phyloP scores from a whole-genome alignment of 2,888 invertebrate genomes.

The Chorisops tibialis region DNA sequence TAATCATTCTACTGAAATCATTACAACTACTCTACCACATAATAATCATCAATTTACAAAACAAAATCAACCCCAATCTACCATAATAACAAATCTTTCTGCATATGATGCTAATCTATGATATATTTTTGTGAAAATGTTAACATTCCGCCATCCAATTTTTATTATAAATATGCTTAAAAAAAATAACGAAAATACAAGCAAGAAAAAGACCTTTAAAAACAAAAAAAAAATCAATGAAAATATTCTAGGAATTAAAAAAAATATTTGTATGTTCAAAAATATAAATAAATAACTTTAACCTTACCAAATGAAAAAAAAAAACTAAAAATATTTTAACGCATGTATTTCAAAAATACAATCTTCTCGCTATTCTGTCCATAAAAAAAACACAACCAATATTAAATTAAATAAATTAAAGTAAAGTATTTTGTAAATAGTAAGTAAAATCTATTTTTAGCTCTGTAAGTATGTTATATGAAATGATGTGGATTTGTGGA shows the following conservation, averaged over 20 bases:
- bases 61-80: neutral
- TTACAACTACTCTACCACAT: neutral
- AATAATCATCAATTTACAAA: neutral
- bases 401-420: neutral
- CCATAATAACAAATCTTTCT: too few relatives aligned
- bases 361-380: constrained; percentile 39
- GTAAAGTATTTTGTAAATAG: neutral
- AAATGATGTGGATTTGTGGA: too few relatives aligned
- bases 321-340: constrained; percentile 25
- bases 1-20: too few relatives aligned
- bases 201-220: neutral
- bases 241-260: constrained; percentile 13
- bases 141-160: constrained; percentile 40
- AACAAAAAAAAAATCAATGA: neutral
- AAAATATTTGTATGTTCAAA: constrained; percentile 30
- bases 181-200: neutral
- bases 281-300: constrained; percentile 33
- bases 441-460: neutral
- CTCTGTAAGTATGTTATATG: too few relatives aligned
- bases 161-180: neutral
- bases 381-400: constrained; percentile 17
- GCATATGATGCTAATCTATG: neutral
- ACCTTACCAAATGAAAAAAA: constrained; percentile 28
- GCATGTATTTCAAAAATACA: constrained; percentile 39
- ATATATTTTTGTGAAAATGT: constrained; percentile 38